Percentiles rank a stretch among this genome's conserved stretches.
These are phyloP conservation scores for Cyanoderma ruficeps DNA, from an alignment of 2,113 vertebrate genomes.

Conservation along the genomic window DNA sequence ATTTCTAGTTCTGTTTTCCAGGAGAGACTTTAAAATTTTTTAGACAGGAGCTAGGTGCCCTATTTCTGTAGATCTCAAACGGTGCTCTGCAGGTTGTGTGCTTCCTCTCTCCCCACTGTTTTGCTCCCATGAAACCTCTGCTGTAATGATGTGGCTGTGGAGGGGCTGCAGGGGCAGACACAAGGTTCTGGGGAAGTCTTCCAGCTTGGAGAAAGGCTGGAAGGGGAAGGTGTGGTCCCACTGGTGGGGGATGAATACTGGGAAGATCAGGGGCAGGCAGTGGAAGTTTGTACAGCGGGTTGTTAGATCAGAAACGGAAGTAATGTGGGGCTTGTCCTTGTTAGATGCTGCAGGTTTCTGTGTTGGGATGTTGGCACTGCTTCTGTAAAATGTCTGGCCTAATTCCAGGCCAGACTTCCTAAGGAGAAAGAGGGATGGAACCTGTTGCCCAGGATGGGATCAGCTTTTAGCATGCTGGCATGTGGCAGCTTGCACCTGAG, in stretches of 20 bases:
- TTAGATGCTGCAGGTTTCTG: not conserved
- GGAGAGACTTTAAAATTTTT: not conserved
- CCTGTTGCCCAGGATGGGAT: not conserved
- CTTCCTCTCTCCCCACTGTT: not conserved
- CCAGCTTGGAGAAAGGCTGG: not conserved
- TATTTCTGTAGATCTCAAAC: not conserved
- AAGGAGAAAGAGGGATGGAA: not conserved
- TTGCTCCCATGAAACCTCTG: not conserved
- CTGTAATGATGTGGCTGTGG: not conserved
- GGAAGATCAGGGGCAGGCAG: not conserved
- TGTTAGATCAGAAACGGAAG: not conserved
- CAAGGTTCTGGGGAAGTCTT: not conserved
- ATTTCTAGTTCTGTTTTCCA: not conserved
- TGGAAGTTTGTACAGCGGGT: not conserved
- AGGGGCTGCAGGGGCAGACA: not conserved
- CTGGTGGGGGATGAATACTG: not conserved
- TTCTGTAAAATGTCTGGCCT: not conserved
- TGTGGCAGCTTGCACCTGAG: constrained; percentile 27
- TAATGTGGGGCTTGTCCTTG: not conserved
- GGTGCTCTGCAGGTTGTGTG: not conserved
- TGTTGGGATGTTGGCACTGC: not conserved
- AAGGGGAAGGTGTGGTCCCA: not conserved
- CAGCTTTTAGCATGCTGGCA: not conserved
- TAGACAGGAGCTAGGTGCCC: not conserved
- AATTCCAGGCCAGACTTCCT: not conserved